Base-by-base conservation (phyloP, 2,113 vertebrate species). In the Cercocebus atys region DNA sequence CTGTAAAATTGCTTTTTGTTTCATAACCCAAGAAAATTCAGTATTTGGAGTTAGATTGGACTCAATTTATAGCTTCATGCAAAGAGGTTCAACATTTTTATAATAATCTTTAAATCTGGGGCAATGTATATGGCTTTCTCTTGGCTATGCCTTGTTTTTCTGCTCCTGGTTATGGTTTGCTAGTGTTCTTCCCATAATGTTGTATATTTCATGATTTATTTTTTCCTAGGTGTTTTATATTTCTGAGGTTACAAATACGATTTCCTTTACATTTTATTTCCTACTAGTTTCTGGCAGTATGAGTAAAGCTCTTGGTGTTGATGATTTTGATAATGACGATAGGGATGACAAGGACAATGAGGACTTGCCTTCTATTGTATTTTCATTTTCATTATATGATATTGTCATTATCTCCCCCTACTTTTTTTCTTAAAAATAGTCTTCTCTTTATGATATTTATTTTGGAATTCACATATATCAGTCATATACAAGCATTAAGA, bases 61-160 rank as follows among this genome's bases (percentile, higher is more conserved):
- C 87, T 93, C 57, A 79, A 50, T 87, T 89, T 43, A 45, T 86
- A 59, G 30, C 73, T 90, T 97, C 10, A 35, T 79, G 90, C 66
- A 25, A 82, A 92, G 30, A 80, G 5, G 90, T 64, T 92, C 38
- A 78, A 32, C 1, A 57, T 66, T n/a, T 93, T 66, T 57, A 35
- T 12, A 35, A 40, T 50, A 47, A 3, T 55, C 12, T 86, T 96
- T 75, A 90, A 47, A 83, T 79, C 57, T 94, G 78, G 22, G 18
- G 1, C 84, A 38, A 35, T 73, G 2, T n/a, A 30, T 64, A 27
- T 57, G 17, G 1, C 30, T 68, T 17, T 59, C 43, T 68, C 14
- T 52, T 40, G 70, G 6, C 66, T 50, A 8, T 8, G 9, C 30
- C 14, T 75, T 94, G 2, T 38, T 76, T n/a, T 47, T 90, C 35